Conservation (phyloP, 1,140 invertebrate species). For the Lucilia cuprina region DNA sequence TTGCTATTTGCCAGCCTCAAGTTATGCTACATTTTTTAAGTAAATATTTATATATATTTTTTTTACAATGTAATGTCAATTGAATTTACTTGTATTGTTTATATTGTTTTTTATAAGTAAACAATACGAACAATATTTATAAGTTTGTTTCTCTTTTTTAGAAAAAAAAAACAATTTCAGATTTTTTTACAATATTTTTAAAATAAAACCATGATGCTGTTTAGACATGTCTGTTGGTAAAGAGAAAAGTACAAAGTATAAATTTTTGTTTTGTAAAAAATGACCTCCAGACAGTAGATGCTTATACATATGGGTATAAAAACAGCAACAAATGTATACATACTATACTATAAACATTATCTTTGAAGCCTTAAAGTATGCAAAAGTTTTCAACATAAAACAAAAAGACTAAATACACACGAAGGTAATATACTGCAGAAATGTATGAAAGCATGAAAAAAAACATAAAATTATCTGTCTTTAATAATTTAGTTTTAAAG, state of each 20-base stretch:
- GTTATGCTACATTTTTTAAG: not conserved
- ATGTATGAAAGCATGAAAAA: not conserved
- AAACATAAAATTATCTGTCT: not conserved
- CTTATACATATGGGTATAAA: not conserved
- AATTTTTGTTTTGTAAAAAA: not conserved
- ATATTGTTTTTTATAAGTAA: not conserved
- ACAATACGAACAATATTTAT: not conserved
- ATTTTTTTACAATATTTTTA: not conserved
- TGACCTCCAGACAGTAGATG: not conserved
- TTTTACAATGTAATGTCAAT: not conserved
- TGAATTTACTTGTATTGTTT: not conserved
- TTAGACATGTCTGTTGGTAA: conserved; percentile 5
- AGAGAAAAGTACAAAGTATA: not conserved
- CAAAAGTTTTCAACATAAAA: not conserved
- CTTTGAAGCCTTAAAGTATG: not conserved
- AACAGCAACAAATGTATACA: not conserved
- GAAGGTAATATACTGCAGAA: not conserved
- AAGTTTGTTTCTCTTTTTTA: not conserved
- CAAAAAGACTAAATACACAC: not conserved
- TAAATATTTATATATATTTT: not conserved
- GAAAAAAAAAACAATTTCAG: not conserved
- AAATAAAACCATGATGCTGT: not conserved
- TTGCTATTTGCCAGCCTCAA: not conserved
- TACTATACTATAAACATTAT: not conserved
- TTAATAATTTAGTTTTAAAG: not conserved